Evolutionary conservation across 2,888 invertebrate species (phyloP).

Genomic region (Chrysina gloriosa): DNA sequence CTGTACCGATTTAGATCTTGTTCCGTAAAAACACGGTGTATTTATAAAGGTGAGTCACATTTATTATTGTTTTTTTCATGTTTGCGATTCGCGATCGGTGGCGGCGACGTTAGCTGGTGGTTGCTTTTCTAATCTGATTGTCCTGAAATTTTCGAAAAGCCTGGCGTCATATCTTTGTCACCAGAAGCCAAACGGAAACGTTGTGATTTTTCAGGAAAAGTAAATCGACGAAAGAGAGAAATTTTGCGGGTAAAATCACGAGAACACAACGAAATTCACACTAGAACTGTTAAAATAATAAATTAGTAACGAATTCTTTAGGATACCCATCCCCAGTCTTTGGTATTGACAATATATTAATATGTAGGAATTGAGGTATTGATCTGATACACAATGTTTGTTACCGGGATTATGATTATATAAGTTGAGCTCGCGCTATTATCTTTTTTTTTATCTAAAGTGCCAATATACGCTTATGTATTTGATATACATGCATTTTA

Average conservation of each 20-base stretch:
- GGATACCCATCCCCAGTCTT: no score
- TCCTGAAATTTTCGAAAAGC: no score
- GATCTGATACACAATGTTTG: neutral
- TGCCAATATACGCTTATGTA: no score
- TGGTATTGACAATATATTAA: no score
- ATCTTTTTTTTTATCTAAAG: neutral
- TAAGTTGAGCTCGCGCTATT: neutral
- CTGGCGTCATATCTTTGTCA: no score
- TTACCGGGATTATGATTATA: neutral
- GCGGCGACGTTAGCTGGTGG: neutral
- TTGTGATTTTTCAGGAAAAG: no score
- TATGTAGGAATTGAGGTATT: no score
- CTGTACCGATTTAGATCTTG: slow-evolving; percentile 32
- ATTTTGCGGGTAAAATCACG: no score
- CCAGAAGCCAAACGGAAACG: no score
- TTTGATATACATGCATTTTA: no score
- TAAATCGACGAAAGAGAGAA: no score
- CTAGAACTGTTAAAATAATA: neutral
- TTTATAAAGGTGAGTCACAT: slow-evolving; percentile 53
- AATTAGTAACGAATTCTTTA: neutral
- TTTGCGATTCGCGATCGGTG: neutral
- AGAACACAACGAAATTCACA: no score
- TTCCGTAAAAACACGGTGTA: slow-evolving; percentile 41
- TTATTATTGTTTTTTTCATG: slow-evolving; percentile 50
- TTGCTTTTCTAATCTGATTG: neutral